Evolutionary conservation across 2,888 invertebrate species (phyloP).

Genomic region (Bimastos eiseni): DNA sequence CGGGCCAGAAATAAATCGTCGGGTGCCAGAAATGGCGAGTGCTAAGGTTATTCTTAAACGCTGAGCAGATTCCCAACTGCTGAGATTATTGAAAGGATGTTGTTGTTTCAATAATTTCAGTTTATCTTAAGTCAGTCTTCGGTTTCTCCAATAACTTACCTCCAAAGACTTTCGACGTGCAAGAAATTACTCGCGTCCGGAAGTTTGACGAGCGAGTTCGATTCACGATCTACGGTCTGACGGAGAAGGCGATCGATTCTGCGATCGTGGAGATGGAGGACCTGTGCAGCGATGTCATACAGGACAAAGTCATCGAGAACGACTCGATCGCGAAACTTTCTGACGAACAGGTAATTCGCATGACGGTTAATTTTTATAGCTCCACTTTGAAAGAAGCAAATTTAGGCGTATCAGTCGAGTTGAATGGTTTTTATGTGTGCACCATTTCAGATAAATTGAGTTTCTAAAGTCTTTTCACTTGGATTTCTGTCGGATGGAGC

Average conservation of each 20-base stretch:
- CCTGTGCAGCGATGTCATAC: slow-evolving; percentile 17
- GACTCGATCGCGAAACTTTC: slow-evolving; percentile 20
- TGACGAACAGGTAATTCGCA: slow-evolving; percentile 17
- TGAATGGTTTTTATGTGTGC: neutral
- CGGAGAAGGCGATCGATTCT: neutral
- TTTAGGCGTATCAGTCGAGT: neutral
- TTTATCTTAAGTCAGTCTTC: neutral
- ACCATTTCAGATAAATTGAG: too few species aligned
- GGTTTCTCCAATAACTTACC: neutral
- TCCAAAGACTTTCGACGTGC: neutral
- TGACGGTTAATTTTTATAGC: neutral
- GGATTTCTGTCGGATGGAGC: too few species aligned
- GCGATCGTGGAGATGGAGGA: slow-evolving; percentile 25
- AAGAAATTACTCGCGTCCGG: neutral
- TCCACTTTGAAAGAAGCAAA: neutral
- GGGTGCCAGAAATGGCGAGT: too few species aligned
- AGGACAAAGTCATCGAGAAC: slow-evolving; percentile 23
- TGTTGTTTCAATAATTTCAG: neutral
- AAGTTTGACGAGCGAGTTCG: slow-evolving; percentile 22
- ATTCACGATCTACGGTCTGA: slow-evolving; percentile 26
- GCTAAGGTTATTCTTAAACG: too few species aligned
- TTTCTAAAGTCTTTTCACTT: too few species aligned
- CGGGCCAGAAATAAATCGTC: too few species aligned
- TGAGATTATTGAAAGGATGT: too few species aligned
- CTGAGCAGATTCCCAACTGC: too few species aligned